A percentile compares a stretch with the other conserved stretches of the same genome.
Conservation (phyloP, 2,888 invertebrate species). For the Dorcus hopei region DNA sequence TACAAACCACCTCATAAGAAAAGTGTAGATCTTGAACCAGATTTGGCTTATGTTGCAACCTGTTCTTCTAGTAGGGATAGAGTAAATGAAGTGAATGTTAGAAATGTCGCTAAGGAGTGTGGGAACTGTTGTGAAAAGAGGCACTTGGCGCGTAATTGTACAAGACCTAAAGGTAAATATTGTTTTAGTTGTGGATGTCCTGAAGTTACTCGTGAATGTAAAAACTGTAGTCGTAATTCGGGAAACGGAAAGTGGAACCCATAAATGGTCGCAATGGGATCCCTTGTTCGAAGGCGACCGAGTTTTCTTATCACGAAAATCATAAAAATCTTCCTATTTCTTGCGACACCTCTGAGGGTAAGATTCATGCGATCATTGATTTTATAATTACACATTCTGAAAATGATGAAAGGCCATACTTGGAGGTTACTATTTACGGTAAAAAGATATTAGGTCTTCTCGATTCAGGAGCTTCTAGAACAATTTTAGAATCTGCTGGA, state of each 20-base stretch:
- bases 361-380: too few relatives aligned
- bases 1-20: background rate
- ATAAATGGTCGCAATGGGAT: background rate
- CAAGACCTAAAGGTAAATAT: background rate
- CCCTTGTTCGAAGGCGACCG: background rate
- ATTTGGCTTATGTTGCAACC: background rate
- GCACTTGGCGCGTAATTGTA: background rate
- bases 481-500: too few relatives aligned
- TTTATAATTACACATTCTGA: too few relatives aligned
- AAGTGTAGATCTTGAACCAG: background rate
- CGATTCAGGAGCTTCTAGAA: too few relatives aligned
- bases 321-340: too few relatives aligned
- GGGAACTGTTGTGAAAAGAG: background rate
- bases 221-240: background rate
- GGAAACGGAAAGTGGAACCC: background rate
- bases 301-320: too few relatives aligned
- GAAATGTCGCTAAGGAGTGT: background rate
- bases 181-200: background rate
- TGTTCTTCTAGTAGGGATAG: background rate
- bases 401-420: too few relatives aligned
- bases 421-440: too few relatives aligned
- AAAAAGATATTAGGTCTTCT: too few relatives aligned
- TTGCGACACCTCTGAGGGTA: too few relatives aligned
- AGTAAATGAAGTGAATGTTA: background rate
- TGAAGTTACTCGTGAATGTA: background rate